Evolutionary conservation across 2,113 vertebrate species (phyloP).

Genomic region (Passer montanus): DNA sequence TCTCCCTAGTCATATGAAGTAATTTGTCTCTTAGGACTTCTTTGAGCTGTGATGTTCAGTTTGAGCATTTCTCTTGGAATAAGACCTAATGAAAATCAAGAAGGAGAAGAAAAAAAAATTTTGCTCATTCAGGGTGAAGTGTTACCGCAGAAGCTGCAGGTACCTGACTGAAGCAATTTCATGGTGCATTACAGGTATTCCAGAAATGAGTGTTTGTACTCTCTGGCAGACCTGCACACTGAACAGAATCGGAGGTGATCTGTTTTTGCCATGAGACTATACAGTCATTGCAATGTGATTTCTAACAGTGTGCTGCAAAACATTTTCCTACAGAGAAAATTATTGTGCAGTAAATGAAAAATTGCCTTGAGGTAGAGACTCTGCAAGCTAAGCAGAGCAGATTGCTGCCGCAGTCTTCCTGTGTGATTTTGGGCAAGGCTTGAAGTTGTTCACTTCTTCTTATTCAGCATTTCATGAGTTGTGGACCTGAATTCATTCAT

Average conservation of each 20-base stretch:
- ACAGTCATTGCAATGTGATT: background rate
- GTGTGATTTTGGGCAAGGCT: background rate
- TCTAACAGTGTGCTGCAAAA: background rate
- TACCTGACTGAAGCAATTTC: background rate
- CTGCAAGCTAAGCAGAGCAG: background rate
- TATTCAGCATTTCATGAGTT: background rate
- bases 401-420: background rate
- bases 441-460: background rate
- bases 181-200: background rate
- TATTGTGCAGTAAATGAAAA: background rate
- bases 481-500: background rate
- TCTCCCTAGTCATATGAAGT: background rate
- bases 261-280: background rate
- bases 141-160: background rate
- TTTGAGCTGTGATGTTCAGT: background rate
- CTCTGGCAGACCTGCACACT: background rate
- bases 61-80: background rate
- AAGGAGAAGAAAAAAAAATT: background rate
- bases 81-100: background rate
- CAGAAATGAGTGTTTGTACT: background rate
- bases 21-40: background rate
- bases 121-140: background rate
- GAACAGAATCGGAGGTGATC: background rate
- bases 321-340: conserved; percentile 14
- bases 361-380: background rate